Base-by-base conservation (phyloP, 2,113 vertebrate species). In the Antechinus stuartii region DNA sequence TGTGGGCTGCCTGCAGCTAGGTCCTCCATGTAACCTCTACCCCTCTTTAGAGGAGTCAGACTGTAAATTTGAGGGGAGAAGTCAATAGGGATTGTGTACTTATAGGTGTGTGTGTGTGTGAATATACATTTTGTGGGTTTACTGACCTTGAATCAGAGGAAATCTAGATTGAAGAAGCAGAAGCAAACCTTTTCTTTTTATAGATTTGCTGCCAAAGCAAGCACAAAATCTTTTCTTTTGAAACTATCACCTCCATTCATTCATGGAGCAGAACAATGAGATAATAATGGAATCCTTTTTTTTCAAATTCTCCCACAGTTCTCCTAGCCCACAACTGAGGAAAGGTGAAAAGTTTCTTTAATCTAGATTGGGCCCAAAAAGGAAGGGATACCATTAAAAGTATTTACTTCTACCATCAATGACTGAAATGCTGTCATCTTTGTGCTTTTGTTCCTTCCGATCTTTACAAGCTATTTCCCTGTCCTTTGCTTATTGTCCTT, bases 361-460 rank as follows among this genome's bases (percentile, higher is more conserved):
- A 96, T 94, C 96, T 90, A 95, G 61, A 46, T 52, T 52, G 92
- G 96, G 92, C 96, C 93, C 94, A 89, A 96, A 94, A 94, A 94
- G 93, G 96, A 92, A 94, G 95, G 92, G 96, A 30, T 42, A 97
- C 61, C 95, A 90, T 46, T 98, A 99, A 98, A 99, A 99, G 98
- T 99, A 99, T 97, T 99, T 99, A 97, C 99, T 99, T 97, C 99
- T 99, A 90, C 99, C 99, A 0, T 99, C 99, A 0, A 99, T 99
- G 98, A 99, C 98, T 0, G 99, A 98, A 98, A 99, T 99, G 93
- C 99, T 98, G 98, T 99, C 99, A 0, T 99, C 99, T 97, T 99
- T 99, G 97, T 99, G 99, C 12, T 99, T 99, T 6, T 99, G 98
- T 94, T 99, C 99, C 57, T 61, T 61, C 10, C 30, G n/a, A 16